A percentile compares a stretch with the other conserved stretches of the same genome.
Evolutionary conservation across 2,113 vertebrate species (phyloP).

Genomic region (Sinocyclocheilus grahami): DNA sequence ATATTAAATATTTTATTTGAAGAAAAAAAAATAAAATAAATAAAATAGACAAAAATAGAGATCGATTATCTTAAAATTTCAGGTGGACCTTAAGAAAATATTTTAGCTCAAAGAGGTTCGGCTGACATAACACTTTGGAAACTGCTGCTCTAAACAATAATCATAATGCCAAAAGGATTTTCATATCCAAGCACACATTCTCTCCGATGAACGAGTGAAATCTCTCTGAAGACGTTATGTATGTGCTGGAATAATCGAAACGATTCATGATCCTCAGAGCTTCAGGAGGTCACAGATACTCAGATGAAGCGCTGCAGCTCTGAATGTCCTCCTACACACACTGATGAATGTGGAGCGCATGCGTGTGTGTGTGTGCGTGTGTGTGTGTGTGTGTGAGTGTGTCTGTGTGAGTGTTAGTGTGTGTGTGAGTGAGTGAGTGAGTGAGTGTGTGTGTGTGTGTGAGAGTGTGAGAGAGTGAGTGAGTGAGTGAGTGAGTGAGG

Average conservation of each 20-base stretch:
- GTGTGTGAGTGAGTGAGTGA: neutral
- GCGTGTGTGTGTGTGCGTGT: neutral
- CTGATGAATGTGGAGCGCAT: neutral
- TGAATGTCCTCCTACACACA: neutral
- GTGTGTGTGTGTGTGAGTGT: neutral
- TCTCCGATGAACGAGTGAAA: neutral
- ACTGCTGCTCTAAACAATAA: neutral
- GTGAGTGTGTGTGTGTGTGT: too few relatives aligned
- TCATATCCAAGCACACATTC: neutral
- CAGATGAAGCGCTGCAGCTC: neutral
- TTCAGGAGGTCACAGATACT: neutral
- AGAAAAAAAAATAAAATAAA: neutral
- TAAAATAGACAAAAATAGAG: too few relatives aligned
- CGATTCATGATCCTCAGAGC: neutral
- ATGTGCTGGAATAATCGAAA: neutral
- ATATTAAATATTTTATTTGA: neutral
- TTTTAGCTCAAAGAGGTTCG: neutral
- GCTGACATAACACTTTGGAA: neutral
- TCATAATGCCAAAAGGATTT: neutral
- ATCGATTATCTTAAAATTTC: neutral
- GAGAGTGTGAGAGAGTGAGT: too few relatives aligned
- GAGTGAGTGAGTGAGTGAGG: too few relatives aligned
- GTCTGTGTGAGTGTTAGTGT: neutral
- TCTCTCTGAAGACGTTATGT: neutral
- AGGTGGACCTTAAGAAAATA: neutral